These are phyloP conservation scores for Philhelius pedissequus DNA, from an alignment of 2,888 invertebrate species.

Conservation along the genomic window DNA sequence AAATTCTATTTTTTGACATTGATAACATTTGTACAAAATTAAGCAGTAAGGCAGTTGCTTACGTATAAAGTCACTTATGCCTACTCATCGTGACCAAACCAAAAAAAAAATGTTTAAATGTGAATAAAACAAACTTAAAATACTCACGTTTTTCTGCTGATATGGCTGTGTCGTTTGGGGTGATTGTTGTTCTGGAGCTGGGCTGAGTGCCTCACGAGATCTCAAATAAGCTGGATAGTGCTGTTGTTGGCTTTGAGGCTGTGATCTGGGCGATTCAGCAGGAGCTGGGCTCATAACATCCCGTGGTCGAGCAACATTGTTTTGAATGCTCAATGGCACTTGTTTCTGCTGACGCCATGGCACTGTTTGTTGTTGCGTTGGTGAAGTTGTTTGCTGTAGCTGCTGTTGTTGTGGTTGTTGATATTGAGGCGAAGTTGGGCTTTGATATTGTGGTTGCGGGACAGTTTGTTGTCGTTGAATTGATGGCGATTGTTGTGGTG, in stretches of 20 bases:
- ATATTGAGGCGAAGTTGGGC: conserved; percentile 71
- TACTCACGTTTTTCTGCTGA: conserved; percentile 72
- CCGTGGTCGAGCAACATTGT: conserved; percentile 54
- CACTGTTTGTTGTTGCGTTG: conserved; percentile 71
- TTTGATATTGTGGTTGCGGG: conserved; percentile 65
- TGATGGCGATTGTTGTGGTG: not conserved
- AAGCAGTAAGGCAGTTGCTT: too few relatives aligned
- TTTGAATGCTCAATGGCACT: conserved; percentile 22
- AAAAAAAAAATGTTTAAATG: too few relatives aligned
- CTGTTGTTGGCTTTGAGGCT: conserved; percentile 69
- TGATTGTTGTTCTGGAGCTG: conserved; percentile 70
- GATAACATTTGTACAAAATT: too few relatives aligned
- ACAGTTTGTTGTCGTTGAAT: conserved; percentile 42
- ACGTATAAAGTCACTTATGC: too few relatives aligned
- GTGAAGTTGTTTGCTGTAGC: conserved; percentile 59
- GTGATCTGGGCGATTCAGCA: conserved; percentile 67
- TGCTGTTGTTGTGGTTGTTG: conserved; percentile 70
- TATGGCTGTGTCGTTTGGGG: conserved; percentile 72
- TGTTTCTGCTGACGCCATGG: conserved; percentile 75
- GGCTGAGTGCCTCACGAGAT: conserved; percentile 74
- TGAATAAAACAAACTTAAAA: not conserved
- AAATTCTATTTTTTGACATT: too few relatives aligned
- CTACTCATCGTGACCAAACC: too few relatives aligned
- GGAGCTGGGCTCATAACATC: conserved; percentile 69
- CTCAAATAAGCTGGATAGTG: conserved; percentile 75